A percentile compares a stretch with the other conserved stretches of the same genome.
Evolutionary conservation across 2,113 vertebrate species (phyloP).

Genomic region (Cranoglanis bouderius): DNA sequence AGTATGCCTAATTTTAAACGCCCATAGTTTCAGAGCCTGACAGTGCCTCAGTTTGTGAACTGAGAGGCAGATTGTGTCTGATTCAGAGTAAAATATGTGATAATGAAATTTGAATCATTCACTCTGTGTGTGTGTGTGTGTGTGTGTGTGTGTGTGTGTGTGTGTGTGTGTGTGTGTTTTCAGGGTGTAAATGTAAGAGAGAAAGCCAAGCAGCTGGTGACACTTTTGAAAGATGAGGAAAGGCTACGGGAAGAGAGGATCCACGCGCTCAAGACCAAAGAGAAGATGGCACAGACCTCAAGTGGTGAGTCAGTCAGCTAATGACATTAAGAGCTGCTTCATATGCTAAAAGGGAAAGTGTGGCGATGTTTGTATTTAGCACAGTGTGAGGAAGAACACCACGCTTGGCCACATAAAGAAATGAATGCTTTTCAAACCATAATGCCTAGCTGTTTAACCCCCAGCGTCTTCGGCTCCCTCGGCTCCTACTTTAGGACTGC

Average conservation of each 20-base stretch:
- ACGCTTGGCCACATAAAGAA: conserved; percentile 41
- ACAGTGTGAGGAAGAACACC: neutral
- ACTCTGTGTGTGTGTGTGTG: neutral
- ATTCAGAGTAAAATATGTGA: neutral
- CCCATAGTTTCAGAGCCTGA: neutral
- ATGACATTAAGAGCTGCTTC: neutral
- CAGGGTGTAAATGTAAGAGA: conserved; percentile 89
- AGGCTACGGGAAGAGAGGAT: conserved; percentile 86
- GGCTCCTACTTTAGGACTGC: conserved; percentile 72
- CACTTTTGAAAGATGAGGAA: conserved; percentile 88
- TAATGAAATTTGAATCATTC: neutral
- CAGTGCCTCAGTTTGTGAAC: neutral
- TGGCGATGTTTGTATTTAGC: neutral
- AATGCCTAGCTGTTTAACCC: conserved; percentile 56
- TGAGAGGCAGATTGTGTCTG: neutral
- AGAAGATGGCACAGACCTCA: conserved; percentile 90
- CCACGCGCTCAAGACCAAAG: conserved; percentile 93
- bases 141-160: conserved; percentile 22
- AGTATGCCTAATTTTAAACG: neutral
- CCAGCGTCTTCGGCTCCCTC: conserved; percentile 79
- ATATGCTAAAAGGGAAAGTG: neutral
- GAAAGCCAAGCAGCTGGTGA: conserved; percentile 91
- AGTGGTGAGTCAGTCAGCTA: conserved; percentile 73
- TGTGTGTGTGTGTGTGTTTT: conserved; percentile 8
- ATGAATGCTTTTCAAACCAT: conserved; percentile 40